These are phyloP conservation scores for Ictidomys tridecemlineatus DNA, from an alignment of 2,113 vertebrate genomes.

Conservation along the genomic window DNA sequence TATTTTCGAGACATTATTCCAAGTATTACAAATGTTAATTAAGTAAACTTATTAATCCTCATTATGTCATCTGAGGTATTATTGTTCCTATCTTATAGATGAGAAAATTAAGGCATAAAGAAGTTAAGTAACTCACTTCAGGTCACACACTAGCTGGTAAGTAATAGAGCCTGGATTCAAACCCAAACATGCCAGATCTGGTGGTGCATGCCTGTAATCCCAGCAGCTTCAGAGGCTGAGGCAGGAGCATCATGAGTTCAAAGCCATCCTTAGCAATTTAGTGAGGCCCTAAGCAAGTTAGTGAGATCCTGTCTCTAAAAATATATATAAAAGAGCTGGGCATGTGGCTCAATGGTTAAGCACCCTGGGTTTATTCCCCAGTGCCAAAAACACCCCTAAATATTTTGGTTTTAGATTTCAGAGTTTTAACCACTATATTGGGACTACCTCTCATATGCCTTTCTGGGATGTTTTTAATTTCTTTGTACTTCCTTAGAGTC, in stretches of 20 bases:
- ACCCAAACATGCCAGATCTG: background rate
- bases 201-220: too few relatives aligned
- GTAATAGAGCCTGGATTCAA: background rate
- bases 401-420: background rate
- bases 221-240: too few relatives aligned
- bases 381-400: too few relatives aligned
- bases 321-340: too few relatives aligned
- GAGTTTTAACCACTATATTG: background rate
- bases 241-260: too few relatives aligned
- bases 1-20: background rate
- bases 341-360: too few relatives aligned
- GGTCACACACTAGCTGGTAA: background rate
- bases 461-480: constrained; percentile 20
- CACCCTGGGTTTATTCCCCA: too few relatives aligned
- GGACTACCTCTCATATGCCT: background rate
- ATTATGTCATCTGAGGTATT: background rate
- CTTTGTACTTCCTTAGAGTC: background rate
- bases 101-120: constrained; percentile 26
- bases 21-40: background rate
- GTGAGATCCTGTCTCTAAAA: too few relatives aligned
- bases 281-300: too few relatives aligned
- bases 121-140: background rate
- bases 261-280: too few relatives aligned
- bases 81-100: background rate
- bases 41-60: background rate